Conservation (phyloP, 2,113 vertebrate genomes). For the Phrynosoma platyrhinos region DNA sequence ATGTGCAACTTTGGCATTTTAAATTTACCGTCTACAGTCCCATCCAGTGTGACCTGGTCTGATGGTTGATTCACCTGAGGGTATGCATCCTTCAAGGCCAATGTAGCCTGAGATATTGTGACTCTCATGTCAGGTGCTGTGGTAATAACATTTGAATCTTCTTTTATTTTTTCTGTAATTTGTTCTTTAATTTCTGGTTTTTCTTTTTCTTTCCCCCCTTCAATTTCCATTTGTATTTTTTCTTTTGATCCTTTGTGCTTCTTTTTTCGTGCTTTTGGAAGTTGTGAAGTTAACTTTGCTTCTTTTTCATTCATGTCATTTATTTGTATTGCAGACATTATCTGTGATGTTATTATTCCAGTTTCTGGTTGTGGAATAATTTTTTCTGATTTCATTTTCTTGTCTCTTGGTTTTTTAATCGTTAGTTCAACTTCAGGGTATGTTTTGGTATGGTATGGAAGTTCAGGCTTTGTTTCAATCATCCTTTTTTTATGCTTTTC, state of each 20-base stretch:
- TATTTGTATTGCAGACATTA: conserved; percentile 38
- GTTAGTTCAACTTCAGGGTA: conserved; percentile 72
- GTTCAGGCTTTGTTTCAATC: conserved; percentile 53
- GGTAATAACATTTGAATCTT: neutral
- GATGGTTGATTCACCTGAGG: neutral
- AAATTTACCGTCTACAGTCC: conserved; percentile 20
- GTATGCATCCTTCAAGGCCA: neutral
- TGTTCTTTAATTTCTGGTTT: neutral
- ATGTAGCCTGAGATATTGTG: neutral
- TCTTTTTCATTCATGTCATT: conserved; percentile 21
- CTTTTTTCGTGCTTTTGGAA: conserved; percentile 60
- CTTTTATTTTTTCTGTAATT: neutral
- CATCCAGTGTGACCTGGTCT: neutral
- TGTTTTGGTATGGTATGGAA: conserved; percentile 26
- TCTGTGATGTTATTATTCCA: conserved; percentile 12
- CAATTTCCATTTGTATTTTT: conserved; percentile 29
- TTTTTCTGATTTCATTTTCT: conserved; percentile 39
- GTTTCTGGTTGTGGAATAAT: conserved; percentile 32
- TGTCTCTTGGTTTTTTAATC: conserved; percentile 61
- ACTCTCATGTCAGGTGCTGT: neutral
- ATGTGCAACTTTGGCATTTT: conserved; percentile 58
- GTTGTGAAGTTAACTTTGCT: conserved; percentile 4
- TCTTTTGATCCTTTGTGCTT: conserved; percentile 58
- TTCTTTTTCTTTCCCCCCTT: neutral
- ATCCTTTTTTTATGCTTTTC: conserved; percentile 30